Conservation (phyloP, 1,140 invertebrate species). For the Araneus ventricosus region DNA sequence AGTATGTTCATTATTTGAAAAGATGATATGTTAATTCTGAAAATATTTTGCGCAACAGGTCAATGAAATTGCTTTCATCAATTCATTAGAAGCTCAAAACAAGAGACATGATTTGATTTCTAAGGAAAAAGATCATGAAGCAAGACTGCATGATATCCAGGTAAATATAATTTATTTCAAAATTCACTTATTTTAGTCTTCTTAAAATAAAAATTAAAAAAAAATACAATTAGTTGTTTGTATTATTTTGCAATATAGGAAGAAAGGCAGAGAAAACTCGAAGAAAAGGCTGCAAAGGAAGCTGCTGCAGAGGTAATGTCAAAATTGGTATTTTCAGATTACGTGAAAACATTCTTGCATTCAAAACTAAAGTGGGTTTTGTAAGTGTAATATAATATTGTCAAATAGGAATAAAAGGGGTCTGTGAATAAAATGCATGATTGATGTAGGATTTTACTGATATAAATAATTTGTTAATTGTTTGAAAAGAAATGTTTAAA, state of each 20-base stretch:
- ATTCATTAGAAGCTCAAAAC: constrained; percentile 96
- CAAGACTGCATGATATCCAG: constrained; percentile 87
- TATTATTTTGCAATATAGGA: constrained; percentile 81
- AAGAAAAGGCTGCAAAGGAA: constrained; percentile 96
- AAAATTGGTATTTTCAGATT: background rate
- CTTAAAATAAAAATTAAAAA: constrained; percentile 39
- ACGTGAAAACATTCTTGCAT: background rate
- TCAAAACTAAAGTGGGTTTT: background rate
- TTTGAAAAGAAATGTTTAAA: background rate
- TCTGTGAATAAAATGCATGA: background rate
- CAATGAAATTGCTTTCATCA: constrained; percentile 98
- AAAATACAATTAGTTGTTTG: background rate
- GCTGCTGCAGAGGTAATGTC: constrained; percentile 88
- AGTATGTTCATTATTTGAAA: too few relatives aligned
- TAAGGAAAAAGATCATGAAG: constrained; percentile 89
- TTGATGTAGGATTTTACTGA: too few relatives aligned
- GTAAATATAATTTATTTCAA: constrained; percentile 77
- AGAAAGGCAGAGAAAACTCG: constrained; percentile 86
- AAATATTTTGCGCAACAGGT: constrained; percentile 80
- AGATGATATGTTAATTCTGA: background rate
- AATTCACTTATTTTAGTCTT: background rate
- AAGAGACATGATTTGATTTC: constrained; percentile 93
- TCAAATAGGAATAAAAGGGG: background rate
- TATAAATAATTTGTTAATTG: background rate
- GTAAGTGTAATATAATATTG: background rate